phyloP scores from a whole-genome alignment of 2,797 vertebrate genomes.

The Steatocranus sp. region DNA sequence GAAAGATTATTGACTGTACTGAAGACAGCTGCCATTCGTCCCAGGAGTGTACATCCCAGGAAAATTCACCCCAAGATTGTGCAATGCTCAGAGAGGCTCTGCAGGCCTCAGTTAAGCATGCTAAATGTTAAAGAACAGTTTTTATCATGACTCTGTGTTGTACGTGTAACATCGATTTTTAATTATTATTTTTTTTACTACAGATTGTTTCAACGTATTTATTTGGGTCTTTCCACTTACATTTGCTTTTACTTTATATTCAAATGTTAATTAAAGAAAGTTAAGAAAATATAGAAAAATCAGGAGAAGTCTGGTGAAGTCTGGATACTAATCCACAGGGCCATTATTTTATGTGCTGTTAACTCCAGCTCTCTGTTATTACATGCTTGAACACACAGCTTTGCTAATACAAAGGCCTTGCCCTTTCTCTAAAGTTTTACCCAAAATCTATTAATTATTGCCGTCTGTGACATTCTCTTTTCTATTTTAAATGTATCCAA shows the following conservation, averaged over 20 bases:
- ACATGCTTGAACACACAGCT: conserved; percentile 14
- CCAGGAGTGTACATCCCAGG: not conserved
- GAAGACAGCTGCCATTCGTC: not conserved
- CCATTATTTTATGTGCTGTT: not conserved
- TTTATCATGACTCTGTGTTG: not conserved
- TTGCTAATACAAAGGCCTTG: not conserved
- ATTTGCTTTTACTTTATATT: not conserved
- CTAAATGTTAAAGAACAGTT: not conserved
- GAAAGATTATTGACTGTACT: not conserved
- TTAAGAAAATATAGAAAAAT: not conserved
- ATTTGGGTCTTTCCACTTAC: not conserved
- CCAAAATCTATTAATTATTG: conserved; percentile 59
- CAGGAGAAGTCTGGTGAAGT: not conserved
- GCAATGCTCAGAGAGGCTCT: not conserved
- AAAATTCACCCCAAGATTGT: not conserved
- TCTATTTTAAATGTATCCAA: conserved; percentile 51
- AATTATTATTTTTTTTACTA: accelerated
- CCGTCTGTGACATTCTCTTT: conserved; percentile 43
- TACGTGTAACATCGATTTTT: not conserved
- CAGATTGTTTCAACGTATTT: not conserved
- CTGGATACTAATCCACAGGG: not conserved
- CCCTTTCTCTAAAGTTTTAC: conserved; percentile 31
- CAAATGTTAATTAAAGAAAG: not conserved
- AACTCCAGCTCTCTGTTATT: not conserved
- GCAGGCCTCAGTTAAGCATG: not conserved